Base-by-base conservation (phyloP, 2,113 vertebrate genomes). In the Macquaria ambigua region DNA sequence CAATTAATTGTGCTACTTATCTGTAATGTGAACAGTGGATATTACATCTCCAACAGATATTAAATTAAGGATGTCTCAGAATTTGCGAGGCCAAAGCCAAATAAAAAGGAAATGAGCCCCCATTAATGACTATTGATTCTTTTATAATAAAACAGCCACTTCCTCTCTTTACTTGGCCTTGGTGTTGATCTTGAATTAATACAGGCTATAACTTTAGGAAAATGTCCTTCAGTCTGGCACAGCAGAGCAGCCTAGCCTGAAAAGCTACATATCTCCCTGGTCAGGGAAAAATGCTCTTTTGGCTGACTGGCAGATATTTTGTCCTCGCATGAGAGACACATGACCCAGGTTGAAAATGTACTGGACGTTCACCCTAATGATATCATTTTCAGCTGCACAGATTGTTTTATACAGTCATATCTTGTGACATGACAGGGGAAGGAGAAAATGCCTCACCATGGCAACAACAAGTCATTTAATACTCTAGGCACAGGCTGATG, bases 51-150 rank as follows among this genome's bases (percentile, higher is more conserved):
- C 85, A 79, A 78, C 68, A 83, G 81, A 91, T 92, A 93, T 92
- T 91, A 90, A 92, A 94, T 93, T 94, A 93, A 94, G 88, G 87
- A 91, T 81, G 88, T 90, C 90, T 90, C 62, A 87, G 82, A 81
- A 92, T 88, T 89, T 81, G 83, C 39, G 75, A 84, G 77, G 89
- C 92, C 68, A 77, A 84, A 89, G 81, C 82, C 85, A 93, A 93
- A 95, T 88, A 82, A 90, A 92, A 91, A 91, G 91, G 91, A 94
- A 94, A 93, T 93, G 84, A 92, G 89, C 53, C 79, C 20, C 77
- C 73, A 94, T 93, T 95, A 94, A 91, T 79, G 79, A 83, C 84
- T 91, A 95, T 95, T 90, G 94, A 94, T 94, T 88, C 72, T 90
- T 90, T 88, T 85, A 83, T 86, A 91, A 89, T 90, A 89, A 86